A percentile compares a stretch with the other conserved stretches of the same genome.
phyloP scores from a whole-genome alignment of 2,888 invertebrate species.

The Pyrrhia umbra region DNA sequence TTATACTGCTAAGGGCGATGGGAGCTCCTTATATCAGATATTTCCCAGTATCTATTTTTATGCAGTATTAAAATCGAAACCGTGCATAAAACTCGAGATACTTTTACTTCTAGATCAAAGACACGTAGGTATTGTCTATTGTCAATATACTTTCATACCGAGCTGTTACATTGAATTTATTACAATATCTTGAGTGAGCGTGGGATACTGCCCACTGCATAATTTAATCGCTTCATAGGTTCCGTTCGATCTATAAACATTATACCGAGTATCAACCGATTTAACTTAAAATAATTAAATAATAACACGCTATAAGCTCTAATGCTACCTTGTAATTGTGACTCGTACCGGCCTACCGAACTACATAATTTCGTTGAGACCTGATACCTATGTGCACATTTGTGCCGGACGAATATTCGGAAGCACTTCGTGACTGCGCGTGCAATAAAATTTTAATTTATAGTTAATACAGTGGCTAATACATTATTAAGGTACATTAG shows the following conservation, averaged over 20 bases:
- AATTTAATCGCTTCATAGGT: slow-evolving; percentile 58
- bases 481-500: slow-evolving; percentile 78
- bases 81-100: slow-evolving; percentile 26
- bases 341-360: slow-evolving; percentile 76
- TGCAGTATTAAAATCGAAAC: slow-evolving; percentile 11
- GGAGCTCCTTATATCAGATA: not conserved
- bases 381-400: slow-evolving; percentile 50
- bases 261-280: slow-evolving; percentile 66
- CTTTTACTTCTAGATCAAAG: slow-evolving; percentile 23
- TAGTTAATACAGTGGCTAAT: slow-evolving; percentile 77
- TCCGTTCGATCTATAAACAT: slow-evolving; percentile 66
- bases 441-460: slow-evolving; percentile 80
- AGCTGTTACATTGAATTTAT: slow-evolving; percentile 21
- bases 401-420: slow-evolving; percentile 67
- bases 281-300: slow-evolving; percentile 73
- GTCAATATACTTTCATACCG: slow-evolving; percentile 1
- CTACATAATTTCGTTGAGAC: slow-evolving; percentile 72
- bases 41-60: slow-evolving; percentile 8
- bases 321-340: slow-evolving; percentile 76
- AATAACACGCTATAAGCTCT: slow-evolving; percentile 76
- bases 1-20: not conserved
- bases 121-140: slow-evolving; percentile 10
- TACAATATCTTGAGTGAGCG: slow-evolving; percentile 49
- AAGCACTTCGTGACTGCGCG: slow-evolving; percentile 80
- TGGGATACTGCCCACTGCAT: slow-evolving; percentile 58